These are phyloP conservation scores for Tenthredo livida DNA, from an alignment of 2,888 invertebrate genomes.

Conservation along the genomic window DNA sequence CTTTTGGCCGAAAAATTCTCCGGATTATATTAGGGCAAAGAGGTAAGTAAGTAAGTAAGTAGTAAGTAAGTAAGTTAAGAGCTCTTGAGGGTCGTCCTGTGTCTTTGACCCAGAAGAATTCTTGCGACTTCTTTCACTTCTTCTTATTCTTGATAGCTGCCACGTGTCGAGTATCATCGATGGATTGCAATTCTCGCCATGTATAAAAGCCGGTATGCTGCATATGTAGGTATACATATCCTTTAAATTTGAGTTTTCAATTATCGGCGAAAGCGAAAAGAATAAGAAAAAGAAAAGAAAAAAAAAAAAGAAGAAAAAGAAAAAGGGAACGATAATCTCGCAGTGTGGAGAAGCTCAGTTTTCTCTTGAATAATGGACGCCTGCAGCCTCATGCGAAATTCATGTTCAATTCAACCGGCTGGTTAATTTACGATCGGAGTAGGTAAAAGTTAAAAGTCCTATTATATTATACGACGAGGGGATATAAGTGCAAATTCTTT, in stretches of 20 bases:
- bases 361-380: constrained; percentile 66
- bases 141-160: neutral
- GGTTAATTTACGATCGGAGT: constrained; percentile 68
- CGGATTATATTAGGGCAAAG: neutral
- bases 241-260: neutral
- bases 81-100: neutral
- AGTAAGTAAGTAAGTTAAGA: neutral
- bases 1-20: neutral
- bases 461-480: constrained; percentile 14
- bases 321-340: neutral
- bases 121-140: neutral
- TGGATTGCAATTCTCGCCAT: neutral
- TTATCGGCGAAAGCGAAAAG: neutral
- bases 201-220: neutral
- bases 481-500: constrained; percentile 22
- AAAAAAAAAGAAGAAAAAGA: too few relatives aligned
- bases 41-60: neutral
- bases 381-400: constrained; percentile 69
- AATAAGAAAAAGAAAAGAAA: neutral
- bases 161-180: constrained; percentile 2
- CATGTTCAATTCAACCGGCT: constrained; percentile 69
- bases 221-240: neutral
- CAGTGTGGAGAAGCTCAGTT: neutral
- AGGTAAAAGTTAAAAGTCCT: constrained; percentile 60
- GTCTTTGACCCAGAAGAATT: constrained; percentile 9